A percentile compares a stretch with the other conserved stretches of the same genome.
These are phyloP conservation scores for Brevimyrus niger DNA, from an alignment of 2,113 vertebrate genomes.

Conservation along the genomic window DNA sequence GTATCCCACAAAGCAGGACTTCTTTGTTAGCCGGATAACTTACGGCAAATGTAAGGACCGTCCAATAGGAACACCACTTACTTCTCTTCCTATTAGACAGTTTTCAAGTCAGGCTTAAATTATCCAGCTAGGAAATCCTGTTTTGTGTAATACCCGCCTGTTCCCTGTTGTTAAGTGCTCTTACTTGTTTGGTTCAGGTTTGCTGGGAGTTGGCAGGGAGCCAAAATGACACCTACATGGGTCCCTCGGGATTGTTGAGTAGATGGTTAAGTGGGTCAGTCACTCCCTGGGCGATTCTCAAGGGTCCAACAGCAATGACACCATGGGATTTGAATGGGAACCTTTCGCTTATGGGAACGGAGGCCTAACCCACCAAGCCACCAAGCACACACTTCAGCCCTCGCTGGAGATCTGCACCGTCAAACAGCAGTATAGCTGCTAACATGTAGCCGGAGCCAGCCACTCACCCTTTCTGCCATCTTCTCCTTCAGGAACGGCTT, in stretches of 20 bases:
- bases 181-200: background rate
- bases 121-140: background rate
- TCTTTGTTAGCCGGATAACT: background rate
- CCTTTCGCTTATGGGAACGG: background rate
- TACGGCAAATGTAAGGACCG: background rate
- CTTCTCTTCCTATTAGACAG: background rate
- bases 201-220: background rate
- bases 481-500: constrained; percentile 98
- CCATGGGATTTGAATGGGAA: background rate
- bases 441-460: background rate
- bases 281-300: background rate
- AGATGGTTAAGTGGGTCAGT: background rate
- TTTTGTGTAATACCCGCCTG: background rate
- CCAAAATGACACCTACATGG: background rate
- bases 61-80: background rate
- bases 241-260: background rate
- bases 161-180: background rate
- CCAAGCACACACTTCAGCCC: background rate
- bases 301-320: background rate
- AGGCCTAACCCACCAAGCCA: background rate
- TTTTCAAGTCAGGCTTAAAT: background rate
- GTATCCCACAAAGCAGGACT: background rate
- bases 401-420: background rate
- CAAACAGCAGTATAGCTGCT: background rate
- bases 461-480: constrained; percentile 90